Percentiles rank a stretch among this genome's conserved stretches.
phyloP scores from a whole-genome alignment of 2,113 vertebrate genomes.

The Mixornis gularis region DNA sequence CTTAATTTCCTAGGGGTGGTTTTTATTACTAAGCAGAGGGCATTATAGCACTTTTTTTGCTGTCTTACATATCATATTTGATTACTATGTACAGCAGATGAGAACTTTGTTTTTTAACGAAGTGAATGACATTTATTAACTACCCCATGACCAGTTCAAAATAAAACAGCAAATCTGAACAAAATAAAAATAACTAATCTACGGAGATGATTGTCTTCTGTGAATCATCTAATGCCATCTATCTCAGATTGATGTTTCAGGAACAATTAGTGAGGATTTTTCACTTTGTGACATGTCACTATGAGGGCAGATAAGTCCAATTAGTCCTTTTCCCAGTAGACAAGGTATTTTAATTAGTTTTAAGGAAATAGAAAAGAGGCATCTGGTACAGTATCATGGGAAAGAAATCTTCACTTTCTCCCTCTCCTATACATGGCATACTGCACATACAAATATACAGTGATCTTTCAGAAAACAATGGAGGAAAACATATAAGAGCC shows the following conservation, averaged over 20 bases:
- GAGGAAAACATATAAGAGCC: not conserved
- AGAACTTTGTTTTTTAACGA: constrained; percentile 66
- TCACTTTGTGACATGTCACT: constrained; percentile 25
- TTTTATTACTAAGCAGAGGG: not conserved
- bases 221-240: constrained; percentile 69
- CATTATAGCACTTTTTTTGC: not conserved
- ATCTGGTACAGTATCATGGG: not conserved
- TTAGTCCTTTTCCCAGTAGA: constrained; percentile 47
- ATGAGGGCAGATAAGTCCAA: constrained; percentile 34
- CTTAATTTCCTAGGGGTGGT: not conserved
- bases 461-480: not conserved
- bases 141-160: constrained; percentile 43
- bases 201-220: constrained; percentile 41
- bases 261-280: constrained; percentile 64
- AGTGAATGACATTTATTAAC: constrained; percentile 71
- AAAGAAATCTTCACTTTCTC: not conserved
- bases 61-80: not conserved
- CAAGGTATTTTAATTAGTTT: constrained; percentile 42
- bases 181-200: constrained; percentile 66
- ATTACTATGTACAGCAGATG: constrained; percentile 44
- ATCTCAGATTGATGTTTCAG: constrained; percentile 40
- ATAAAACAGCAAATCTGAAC: constrained; percentile 21
- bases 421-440: not conserved
- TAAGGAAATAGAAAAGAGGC: not conserved
- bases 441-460: not conserved